A percentile compares a stretch with the other conserved stretches of the same genome.
Conservation (phyloP, 2,113 vertebrate species). For the Gobio gobio region DNA sequence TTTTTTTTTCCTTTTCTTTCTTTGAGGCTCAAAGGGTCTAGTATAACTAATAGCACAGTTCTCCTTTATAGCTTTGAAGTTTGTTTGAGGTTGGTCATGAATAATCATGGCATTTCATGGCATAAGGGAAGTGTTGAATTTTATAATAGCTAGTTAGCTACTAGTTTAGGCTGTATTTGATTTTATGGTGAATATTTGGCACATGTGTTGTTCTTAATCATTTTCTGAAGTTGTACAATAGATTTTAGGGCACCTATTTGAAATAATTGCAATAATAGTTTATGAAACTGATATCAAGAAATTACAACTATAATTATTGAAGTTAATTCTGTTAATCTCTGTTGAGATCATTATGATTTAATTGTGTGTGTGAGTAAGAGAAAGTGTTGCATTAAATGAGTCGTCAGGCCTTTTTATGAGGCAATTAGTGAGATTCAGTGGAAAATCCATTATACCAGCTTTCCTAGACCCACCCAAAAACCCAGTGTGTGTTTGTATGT, state of each 20-base stretch:
- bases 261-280: not conserved
- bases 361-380: not conserved
- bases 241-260: not conserved
- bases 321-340: not conserved
- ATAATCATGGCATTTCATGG: too few relatives aligned
- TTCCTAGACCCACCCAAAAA: slow-evolving; percentile 13
- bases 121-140: not conserved
- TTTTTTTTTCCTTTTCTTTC: too few relatives aligned
- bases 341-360: slow-evolving; percentile 14
- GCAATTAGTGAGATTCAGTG: slow-evolving; percentile 50
- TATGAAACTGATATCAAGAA: not conserved
- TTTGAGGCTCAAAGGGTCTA: not conserved
- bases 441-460: slow-evolving; percentile 53
- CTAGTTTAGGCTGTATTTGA: not conserved
- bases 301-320: not conserved
- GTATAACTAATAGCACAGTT: not conserved
- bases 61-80: not conserved
- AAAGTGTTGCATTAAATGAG: slow-evolving; percentile 35
- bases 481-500: slow-evolving; percentile 12
- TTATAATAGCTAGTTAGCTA: not conserved
- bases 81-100: not conserved
- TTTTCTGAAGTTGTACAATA: not conserved
- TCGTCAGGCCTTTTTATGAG: slow-evolving; percentile 43
- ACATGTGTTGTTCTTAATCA: not conserved
- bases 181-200: not conserved